phyloP scores from a whole-genome alignment of 2,797 vertebrate genomes.

The Phoxinus dragarum region DNA sequence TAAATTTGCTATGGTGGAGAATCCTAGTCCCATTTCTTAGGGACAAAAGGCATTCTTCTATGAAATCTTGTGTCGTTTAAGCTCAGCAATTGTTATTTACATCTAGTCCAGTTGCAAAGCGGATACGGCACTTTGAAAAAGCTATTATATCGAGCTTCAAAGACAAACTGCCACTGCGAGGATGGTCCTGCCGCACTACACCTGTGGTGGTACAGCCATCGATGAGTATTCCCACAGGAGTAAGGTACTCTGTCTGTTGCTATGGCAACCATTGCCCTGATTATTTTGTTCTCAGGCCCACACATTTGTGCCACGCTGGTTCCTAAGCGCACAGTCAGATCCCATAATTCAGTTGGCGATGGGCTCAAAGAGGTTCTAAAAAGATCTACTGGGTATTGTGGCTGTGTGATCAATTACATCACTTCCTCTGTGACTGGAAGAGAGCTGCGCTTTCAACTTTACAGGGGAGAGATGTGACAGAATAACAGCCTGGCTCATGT shows the following conservation, averaged over 20 bases:
- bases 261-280: slow-evolving; percentile 57
- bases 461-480: neutral
- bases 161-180: neutral
- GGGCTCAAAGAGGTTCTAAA: slow-evolving; percentile 32
- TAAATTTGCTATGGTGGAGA: slow-evolving; percentile 13
- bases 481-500: slow-evolving; percentile 12
- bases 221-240: slow-evolving; percentile 46
- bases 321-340: slow-evolving; percentile 26
- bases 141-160: slow-evolving; percentile 13
- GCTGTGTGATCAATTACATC: slow-evolving; percentile 38
- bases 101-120: neutral
- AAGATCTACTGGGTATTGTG: slow-evolving; percentile 43
- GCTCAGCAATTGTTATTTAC: slow-evolving; percentile 10
- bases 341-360: slow-evolving; percentile 29
- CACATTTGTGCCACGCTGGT: slow-evolving; percentile 28
- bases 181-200: slow-evolving; percentile 34
- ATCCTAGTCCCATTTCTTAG: slow-evolving; percentile 4
- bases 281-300: slow-evolving; percentile 54
- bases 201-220: slow-evolving; percentile 35
- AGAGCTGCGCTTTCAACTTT: slow-evolving; percentile 4
- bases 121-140: slow-evolving; percentile 6
- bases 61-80: neutral
- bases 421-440: slow-evolving; percentile 38
- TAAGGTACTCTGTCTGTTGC: slow-evolving; percentile 56
- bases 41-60: slow-evolving; percentile 20